Evolutionary conservation across 2,797 vertebrate species (phyloP), one percentile per base, ranked within the genome.

Genomic region (Sebastes aleutianus): DNA sequence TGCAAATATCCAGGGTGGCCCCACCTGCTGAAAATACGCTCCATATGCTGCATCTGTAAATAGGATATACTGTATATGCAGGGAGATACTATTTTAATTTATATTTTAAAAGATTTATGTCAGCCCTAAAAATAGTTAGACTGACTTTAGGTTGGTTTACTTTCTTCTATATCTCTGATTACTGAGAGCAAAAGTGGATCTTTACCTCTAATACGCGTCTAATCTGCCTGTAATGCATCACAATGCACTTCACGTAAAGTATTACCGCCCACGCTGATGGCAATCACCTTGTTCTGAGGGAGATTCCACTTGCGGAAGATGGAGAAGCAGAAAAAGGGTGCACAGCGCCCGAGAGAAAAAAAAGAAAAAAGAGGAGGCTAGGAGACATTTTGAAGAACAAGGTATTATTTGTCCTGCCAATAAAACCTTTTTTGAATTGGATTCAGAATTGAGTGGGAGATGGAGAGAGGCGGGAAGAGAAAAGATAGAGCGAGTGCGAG

Each of bases 381-480:
- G 69, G 78, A 89, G 79, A 79, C 82, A 85, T 85, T 87, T 85
- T 88, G 76, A 82, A 88, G 81, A 83, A 88, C 77, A 87, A 88
- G 78, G 84, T 91, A 77, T 88, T 89, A 90, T 92, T 87, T 89
- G 82, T 86, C 81, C 87, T 88, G 88, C 86, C 92, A 91, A 76
- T 83, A 75, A 89, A 89, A 85, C 66, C 81, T 82, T 85, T 89
- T 85, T 76, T 86, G 74, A 91, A 88, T 87, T 87, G 85, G 81
- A 88, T 87, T 89, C 69, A 26, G 84, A 82, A 86, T 82, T 79
- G 90, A 90, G 91, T 89, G 90, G 90, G 86, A 88, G 90, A 84
- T 67, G 73, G 81, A 87, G 78, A 87, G 87, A 88, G 86, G 72
- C 29, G 70, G 80, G 47, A 39, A 87, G 87, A 86, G 79, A 83